Percentiles rank a stretch among this genome's conserved stretches.
These are phyloP conservation scores for Egretta garzetta DNA, from an alignment of 2,113 vertebrate species.

Conservation along the genomic window DNA sequence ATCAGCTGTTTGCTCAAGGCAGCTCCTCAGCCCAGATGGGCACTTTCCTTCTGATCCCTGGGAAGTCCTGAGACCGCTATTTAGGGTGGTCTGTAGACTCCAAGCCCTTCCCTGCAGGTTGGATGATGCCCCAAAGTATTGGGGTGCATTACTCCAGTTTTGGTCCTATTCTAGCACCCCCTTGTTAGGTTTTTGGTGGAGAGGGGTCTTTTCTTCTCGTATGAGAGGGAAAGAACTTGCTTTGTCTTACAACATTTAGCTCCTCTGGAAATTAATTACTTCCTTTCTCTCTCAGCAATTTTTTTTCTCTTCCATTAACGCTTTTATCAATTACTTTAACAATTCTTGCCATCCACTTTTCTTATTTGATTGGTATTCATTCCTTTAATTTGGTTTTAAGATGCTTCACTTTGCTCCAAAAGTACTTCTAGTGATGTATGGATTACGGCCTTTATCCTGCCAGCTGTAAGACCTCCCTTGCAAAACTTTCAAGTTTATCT, in stretches of 20 bases:
- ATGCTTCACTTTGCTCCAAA: not conserved
- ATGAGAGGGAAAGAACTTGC: not conserved
- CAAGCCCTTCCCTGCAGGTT: not conserved
- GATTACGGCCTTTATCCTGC: not conserved
- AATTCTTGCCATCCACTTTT: not conserved
- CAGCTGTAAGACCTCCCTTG: rapidly evolving
- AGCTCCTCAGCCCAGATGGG: not conserved
- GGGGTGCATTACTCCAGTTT: not conserved
- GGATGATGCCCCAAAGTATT: not conserved
- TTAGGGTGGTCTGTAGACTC: not conserved
- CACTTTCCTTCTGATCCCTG: not conserved
- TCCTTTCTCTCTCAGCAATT: not conserved
- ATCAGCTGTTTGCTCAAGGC: not conserved
- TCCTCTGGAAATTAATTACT: not conserved
- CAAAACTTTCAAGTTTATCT: not conserved
- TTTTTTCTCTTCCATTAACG: not conserved
- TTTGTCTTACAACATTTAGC: not conserved
- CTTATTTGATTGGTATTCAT: not conserved
- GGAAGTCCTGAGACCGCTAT: not conserved
- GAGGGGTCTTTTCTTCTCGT: not conserved
- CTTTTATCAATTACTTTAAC: not conserved
- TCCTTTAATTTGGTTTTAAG: not conserved
- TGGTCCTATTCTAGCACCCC: not conserved
- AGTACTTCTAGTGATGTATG: not conserved
- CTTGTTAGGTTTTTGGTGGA: not conserved